A percentile compares a stretch with the other conserved stretches of the same genome.
These are phyloP conservation scores for Phortica variegata DNA, from an alignment of 1,140 invertebrate species.

Conservation along the genomic window DNA sequence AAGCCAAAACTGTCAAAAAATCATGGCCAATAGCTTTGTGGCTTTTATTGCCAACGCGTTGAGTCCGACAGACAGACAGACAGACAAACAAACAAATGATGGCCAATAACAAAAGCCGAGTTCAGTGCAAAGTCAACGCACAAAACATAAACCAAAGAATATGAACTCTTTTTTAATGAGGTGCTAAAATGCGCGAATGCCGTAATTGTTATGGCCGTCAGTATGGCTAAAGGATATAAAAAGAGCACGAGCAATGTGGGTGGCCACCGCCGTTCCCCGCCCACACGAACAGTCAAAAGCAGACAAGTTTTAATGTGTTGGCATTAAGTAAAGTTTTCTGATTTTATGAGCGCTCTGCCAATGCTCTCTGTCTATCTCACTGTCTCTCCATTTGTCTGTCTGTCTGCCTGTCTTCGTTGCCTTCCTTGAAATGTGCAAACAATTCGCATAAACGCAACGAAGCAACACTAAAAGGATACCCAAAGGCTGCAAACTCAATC, in stretches of 20 bases:
- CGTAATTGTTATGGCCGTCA: slow-evolving; percentile 50
- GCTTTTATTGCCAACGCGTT: slow-evolving; percentile 2
- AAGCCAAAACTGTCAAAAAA: too few relatives aligned
- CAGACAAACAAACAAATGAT: slow-evolving; percentile 1
- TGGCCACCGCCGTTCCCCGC: too few relatives aligned
- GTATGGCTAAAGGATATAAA: slow-evolving; percentile 28
- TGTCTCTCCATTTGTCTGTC: too few relatives aligned
- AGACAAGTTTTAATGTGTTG: slow-evolving; percentile 7
- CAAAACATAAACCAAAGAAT: slow-evolving; percentile 33
- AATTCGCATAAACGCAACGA: too few relatives aligned
- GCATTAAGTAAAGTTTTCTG: slow-evolving; percentile 25
- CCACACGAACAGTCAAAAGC: not conserved
- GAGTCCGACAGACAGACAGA: not conserved
- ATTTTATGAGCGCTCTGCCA: too few relatives aligned
- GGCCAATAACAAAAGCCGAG: slow-evolving; percentile 6
- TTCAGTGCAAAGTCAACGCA: slow-evolving; percentile 28
- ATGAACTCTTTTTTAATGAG: slow-evolving; percentile 55
- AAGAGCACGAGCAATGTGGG: slow-evolving; percentile 15
- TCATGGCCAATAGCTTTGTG: too few relatives aligned
- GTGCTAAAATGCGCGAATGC: slow-evolving; percentile 42
- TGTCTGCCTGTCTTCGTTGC: too few relatives aligned
- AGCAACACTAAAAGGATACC: too few relatives aligned
- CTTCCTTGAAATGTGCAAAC: too few relatives aligned
- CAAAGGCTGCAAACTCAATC: too few relatives aligned
- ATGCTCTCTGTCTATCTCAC: too few relatives aligned